Evolutionary conservation across 2,797 vertebrate species (phyloP).

Genomic region (Pantherophis alleghaniensis): DNA sequence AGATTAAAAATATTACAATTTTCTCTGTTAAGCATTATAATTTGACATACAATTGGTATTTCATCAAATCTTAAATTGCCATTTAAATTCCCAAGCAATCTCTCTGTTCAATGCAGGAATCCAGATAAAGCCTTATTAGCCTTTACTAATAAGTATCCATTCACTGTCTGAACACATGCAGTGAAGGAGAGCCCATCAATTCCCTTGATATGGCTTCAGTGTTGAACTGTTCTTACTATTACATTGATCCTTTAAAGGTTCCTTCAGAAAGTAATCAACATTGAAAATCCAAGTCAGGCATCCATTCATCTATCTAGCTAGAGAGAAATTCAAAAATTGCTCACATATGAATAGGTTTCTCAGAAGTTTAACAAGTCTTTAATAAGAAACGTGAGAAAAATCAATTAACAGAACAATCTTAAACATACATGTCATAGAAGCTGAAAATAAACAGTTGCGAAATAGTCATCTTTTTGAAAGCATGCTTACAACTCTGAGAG

Average conservation of each 20-base stretch:
- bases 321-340: background rate
- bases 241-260: constrained; percentile 4
- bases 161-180: background rate
- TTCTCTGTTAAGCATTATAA: background rate
- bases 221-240: background rate
- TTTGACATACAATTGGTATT: background rate
- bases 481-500: background rate
- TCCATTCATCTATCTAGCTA: constrained; percentile 13
- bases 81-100: background rate
- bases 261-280: constrained; percentile 6
- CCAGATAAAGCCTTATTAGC: background rate
- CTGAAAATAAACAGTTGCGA: background rate
- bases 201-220: background rate
- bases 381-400: accelerated
- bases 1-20: background rate
- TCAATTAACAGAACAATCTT: background rate
- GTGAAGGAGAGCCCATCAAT: background rate
- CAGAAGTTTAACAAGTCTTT: constrained; percentile 21
- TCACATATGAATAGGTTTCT: background rate
- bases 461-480: background rate
- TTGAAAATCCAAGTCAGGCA: background rate
- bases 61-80: background rate
- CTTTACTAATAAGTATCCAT: background rate
- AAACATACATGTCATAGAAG: background rate
- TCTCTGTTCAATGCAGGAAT: background rate